Evolutionary conservation across 2,113 vertebrate species (phyloP), one percentile per base, ranked within the genome.

Genomic region (Arvicanthis niloticus): DNA sequence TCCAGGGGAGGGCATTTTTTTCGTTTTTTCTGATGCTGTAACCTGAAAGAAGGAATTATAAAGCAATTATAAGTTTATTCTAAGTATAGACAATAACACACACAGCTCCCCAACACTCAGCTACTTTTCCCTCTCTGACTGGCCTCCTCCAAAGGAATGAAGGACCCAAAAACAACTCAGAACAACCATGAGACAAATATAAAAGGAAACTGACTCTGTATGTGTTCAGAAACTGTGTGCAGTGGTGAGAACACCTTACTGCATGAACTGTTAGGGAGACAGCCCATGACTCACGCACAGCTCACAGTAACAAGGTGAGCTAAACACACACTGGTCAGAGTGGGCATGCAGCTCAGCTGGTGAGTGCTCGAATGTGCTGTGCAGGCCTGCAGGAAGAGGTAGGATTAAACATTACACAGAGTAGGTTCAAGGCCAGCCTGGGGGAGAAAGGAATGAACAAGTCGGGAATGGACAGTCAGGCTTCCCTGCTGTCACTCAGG

Each of bases 41-140:
- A 99, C 98, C 99, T 99, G 95, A 93, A 98, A 51, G 45, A 87
- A 80, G 98, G 88, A 91, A 92, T 85, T 26, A 60, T 89, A 22
- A 94, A 40, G 37, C 53, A 58, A 93, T 82, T 0, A 0, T 31
- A 29, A 65, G 9, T 4, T 21, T 42, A 81, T 8, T 13, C 67
- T 73, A 68, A 88, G 22, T 1, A 75, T 45, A 91, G 45, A 12
- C n/a, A 87, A 42, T 4, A 70, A 31, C 21, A 68, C 1, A 21
- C 7, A 11, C 19, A 60, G 37, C 56, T 77, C 58, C 22, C 68
- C 19, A 68, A 89, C 16, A 31, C 76, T 13, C 16, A 12, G 34
- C 78, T 13, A 62, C 80, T 19, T 68, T 4, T 75, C 11, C 40
- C 37, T 89, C 76, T 17, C 13, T 19, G 0, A 58, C 4, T 53